These are phyloP conservation scores for Montipora capricornis DNA, from an alignment of 64 coral and sea anemone genomes.

Conservation along the genomic window DNA sequence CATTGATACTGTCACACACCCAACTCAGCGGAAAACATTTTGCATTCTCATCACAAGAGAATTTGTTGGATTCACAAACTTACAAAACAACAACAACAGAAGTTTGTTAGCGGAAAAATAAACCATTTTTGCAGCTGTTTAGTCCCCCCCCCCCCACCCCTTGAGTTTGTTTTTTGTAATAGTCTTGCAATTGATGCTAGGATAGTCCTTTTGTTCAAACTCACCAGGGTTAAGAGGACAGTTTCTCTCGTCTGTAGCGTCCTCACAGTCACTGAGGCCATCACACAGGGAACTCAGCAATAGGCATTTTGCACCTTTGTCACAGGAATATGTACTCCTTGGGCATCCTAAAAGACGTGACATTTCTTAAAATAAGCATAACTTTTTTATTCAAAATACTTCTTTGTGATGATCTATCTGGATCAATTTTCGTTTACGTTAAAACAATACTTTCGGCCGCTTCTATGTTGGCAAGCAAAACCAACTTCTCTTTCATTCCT, in stretches of 20 bases:
- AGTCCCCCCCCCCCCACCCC: too few species aligned
- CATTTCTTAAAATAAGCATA: background rate
- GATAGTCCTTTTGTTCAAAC: background rate
- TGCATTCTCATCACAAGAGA: constrained; percentile 77
- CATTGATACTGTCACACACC: constrained; percentile 89
- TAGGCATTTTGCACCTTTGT: constrained; percentile 76
- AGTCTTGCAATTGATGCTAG: background rate
- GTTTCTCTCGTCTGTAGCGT: constrained; percentile 82
- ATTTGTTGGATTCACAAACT: constrained; percentile 73
- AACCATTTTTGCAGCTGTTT: too few species aligned
- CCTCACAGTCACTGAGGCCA: constrained; percentile 65
- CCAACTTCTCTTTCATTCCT: too few species aligned
- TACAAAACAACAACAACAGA: background rate
- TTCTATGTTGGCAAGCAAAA: too few species aligned
- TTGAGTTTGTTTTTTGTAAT: background rate
- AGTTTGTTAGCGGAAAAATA: too few species aligned
- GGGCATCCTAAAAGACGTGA: constrained; percentile 66
- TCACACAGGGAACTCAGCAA: constrained; percentile 85
- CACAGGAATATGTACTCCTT: constrained; percentile 71
- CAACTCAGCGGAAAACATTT: constrained; percentile 93
- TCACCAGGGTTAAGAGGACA: constrained; percentile 69
- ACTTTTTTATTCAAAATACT: too few species aligned
- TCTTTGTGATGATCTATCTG: too few species aligned
- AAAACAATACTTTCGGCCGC: too few species aligned
- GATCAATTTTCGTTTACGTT: too few species aligned